Percentiles rank a stretch among this genome's conserved stretches.
These are phyloP conservation scores for Drosophila neotestacea DNA, from an alignment of 2,888 invertebrate species.

Conservation along the genomic window DNA sequence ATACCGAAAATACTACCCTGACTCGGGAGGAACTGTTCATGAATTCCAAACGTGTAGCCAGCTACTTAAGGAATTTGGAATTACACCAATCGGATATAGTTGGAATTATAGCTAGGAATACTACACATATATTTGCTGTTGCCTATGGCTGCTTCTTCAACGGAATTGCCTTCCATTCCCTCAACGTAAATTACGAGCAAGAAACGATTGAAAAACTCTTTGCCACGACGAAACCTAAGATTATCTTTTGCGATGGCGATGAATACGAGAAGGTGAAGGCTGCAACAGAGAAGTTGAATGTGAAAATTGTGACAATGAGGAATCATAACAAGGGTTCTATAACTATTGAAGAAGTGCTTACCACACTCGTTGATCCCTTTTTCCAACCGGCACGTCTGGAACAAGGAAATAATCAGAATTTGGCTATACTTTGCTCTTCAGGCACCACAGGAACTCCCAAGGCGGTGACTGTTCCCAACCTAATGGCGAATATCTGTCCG, in stretches of 20 bases:
- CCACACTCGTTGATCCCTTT: not conserved
- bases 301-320: slow-evolving; percentile 27
- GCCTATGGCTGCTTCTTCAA: slow-evolving; percentile 57
- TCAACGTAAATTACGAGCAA: slow-evolving; percentile 32
- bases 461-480: slow-evolving; percentile 41
- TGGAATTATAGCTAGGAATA: slow-evolving; percentile 60
- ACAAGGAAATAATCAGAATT: slow-evolving; percentile 59
- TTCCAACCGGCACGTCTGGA: slow-evolving; percentile 48
- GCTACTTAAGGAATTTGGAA: slow-evolving; percentile 38
- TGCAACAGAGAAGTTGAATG: slow-evolving; percentile 12
- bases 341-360: slow-evolving; percentile 16
- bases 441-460: slow-evolving; percentile 76
- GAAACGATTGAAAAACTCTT: slow-evolving; percentile 38
- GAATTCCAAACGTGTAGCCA: slow-evolving; percentile 54
- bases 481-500: too few relatives aligned
- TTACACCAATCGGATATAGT: slow-evolving; percentile 59
- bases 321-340: slow-evolving; percentile 9
- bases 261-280: slow-evolving; percentile 23
- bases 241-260: slow-evolving; percentile 41
- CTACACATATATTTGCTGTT: slow-evolving; percentile 53
- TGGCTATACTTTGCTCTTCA: slow-evolving; percentile 73
- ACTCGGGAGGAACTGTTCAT: slow-evolving; percentile 37
- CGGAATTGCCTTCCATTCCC: slow-evolving; percentile 48
- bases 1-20: slow-evolving; percentile 34
- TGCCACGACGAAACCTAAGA: slow-evolving; percentile 48